Evolutionary conservation across 2,797 vertebrate species (phyloP), one percentile per base, ranked within the genome.

Genomic region (Xenopus petersii): DNA sequence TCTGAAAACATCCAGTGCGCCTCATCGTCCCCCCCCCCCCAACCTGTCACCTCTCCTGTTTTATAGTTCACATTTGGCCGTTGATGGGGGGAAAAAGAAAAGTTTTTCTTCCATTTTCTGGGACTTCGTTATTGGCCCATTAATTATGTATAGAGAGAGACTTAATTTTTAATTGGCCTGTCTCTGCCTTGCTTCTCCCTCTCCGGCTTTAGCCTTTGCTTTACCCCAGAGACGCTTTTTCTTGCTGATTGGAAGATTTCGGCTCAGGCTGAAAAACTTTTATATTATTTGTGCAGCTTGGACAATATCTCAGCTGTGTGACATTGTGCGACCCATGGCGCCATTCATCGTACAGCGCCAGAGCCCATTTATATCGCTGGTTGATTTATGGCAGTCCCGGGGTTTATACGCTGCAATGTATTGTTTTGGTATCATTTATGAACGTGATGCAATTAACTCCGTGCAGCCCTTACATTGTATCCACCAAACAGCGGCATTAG

Each of bases 161-260:
- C 70, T 80, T 59, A 65, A 51, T 80, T 80, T 82, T 81, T 81
- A 80, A 72, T 72, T 80, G 59, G 60, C 47, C 16, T 55, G 5
- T 70, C 70, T 75, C 71, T 56, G 21, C 47, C 36, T 30, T 30
- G 2, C 26, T 46, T 49, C 66, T 68, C 80, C 66, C 66, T 64
- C 0, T 63, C 24, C 56, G 64, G 42, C n/a, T 66, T 49, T 68
- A 73, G 60, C 73, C 64, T 13, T 75, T 77, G n/a, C 0, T 6
- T 8, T 0, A 70, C 71, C 60, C 74, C 58, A 33, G 68, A 78
- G 74, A 70, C 81, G 77, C 73, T 12, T 67, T 64, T 71, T 13
- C 24, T 17, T 76, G 60, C 0, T 15, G 47, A 51, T 64, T 24
- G 47, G 2, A 73, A 73, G 48, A 16, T n/a, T 67, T 56, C 63